These are phyloP conservation scores for Oreochromis tanganicae DNA, from an alignment of 2,113 vertebrate species.

Conservation along the genomic window DNA sequence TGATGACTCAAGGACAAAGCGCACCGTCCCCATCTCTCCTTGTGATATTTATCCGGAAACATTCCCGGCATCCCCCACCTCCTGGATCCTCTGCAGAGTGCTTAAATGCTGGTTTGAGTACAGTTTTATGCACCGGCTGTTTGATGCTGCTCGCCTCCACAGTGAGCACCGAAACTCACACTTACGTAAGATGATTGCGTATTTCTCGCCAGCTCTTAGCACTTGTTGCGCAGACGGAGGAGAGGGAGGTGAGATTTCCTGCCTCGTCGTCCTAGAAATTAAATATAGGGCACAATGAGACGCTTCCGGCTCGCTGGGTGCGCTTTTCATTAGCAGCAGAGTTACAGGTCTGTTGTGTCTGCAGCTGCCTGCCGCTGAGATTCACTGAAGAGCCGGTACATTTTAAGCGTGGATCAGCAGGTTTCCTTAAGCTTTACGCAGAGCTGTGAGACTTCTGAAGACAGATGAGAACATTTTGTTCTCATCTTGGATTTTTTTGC, in stretches of 20 bases:
- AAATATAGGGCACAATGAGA: constrained; percentile 2
- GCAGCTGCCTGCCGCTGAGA: not conserved
- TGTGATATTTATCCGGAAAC: not conserved
- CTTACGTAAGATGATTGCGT: constrained; percentile 69
- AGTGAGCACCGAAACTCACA: constrained; percentile 6
- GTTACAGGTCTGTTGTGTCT: not conserved
- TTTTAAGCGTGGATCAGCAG: not conserved
- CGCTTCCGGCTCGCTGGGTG: not conserved
- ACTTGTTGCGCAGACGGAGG: constrained; percentile 59
- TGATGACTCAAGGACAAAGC: not conserved
- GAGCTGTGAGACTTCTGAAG: not conserved
- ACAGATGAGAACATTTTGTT: constrained; percentile 20
- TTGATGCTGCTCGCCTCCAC: constrained; percentile 13
- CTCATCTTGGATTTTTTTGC: not conserved
- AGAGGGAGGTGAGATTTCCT: not conserved
- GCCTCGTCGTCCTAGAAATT: constrained; percentile 31
- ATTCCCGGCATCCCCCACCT: not conserved
- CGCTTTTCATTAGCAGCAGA: not conserved
- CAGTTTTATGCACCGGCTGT: not conserved
- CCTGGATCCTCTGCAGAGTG: not conserved
- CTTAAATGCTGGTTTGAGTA: not conserved
- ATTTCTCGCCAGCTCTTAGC: constrained; percentile 45
- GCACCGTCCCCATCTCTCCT: not conserved
- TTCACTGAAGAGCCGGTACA: not conserved
- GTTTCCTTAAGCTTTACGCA: not conserved